Evolutionary conservation across 2,888 invertebrate species (phyloP).

Genomic region (Ormyrus thymus): DNA sequence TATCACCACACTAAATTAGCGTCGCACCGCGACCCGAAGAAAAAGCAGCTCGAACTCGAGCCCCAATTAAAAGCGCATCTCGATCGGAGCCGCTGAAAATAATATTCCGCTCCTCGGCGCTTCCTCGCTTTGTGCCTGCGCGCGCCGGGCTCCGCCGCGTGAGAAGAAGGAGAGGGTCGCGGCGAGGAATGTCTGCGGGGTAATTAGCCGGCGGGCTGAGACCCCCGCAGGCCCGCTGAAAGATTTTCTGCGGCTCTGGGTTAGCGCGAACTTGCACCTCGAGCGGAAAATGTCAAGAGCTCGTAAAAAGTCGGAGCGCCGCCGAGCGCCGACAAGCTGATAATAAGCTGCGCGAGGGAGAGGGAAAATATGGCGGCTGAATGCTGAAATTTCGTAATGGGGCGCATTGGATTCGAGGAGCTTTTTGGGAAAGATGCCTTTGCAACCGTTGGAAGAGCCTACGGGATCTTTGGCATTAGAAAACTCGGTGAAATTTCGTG

Average conservation of each 20-base stretch:
- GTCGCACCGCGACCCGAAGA: no score
- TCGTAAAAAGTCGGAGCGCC: conserved; percentile 36
- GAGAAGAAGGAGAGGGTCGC: not conserved
- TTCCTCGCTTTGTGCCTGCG: not conserved
- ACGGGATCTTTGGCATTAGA: conserved; percentile 12
- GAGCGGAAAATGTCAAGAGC: conserved; percentile 48
- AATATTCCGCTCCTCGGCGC: not conserved
- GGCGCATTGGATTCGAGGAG: no score
- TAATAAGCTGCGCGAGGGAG: not conserved
- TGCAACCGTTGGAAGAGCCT: not conserved
- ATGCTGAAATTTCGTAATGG: not conserved
- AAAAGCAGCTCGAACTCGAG: no score
- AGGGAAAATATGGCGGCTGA: conserved; percentile 22
- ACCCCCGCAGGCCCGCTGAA: conserved; percentile 50
- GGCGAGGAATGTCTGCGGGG: conserved; percentile 54
- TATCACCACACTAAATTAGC: no score
- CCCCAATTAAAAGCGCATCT: no score
- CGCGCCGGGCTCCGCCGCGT: not conserved
- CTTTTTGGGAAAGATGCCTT: no score
- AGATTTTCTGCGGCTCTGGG: conserved; percentile 55
- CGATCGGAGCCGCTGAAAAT: no score
- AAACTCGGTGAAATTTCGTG: conserved; percentile 29
- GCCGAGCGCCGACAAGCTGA: conserved; percentile 1
- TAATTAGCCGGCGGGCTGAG: conserved; percentile 59
- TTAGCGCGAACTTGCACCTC: conserved; percentile 31